Evolutionary conservation across 2,113 vertebrate genomes (phyloP).

Genomic region (Gallinago jamesoni): DNA sequence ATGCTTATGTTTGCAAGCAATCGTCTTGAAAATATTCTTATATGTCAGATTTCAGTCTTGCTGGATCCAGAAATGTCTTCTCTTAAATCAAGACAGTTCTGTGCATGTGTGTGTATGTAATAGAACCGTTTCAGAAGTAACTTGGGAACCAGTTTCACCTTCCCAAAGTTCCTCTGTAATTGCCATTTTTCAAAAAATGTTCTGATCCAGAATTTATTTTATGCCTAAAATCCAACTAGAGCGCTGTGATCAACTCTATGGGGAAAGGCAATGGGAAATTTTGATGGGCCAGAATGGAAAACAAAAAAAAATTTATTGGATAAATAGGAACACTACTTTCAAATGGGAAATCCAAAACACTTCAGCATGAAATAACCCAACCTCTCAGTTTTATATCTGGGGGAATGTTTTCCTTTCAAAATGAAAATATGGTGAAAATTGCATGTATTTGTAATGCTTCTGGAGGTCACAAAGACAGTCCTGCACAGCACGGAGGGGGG

Average conservation of each 20-base stretch:
- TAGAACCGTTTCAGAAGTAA: background rate
- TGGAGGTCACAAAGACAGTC: background rate
- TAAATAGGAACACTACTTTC: background rate
- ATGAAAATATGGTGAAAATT: background rate
- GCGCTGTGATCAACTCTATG: background rate
- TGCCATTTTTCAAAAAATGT: accelerated
- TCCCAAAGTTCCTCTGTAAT: background rate
- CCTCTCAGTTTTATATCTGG: background rate
- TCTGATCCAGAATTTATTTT: background rate
- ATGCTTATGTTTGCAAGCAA: slow-evolving; percentile 23
- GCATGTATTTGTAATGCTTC: background rate
- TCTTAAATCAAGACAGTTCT: background rate
- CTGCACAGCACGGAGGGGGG: background rate
- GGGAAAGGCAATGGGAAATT: background rate
- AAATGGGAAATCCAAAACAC: background rate
- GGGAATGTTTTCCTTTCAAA: background rate
- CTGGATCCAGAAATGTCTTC: background rate
- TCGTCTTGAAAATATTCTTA: background rate
- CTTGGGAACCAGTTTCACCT: background rate
- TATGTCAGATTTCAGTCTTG: background rate
- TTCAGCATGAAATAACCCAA: background rate
- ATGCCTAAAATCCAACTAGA: background rate
- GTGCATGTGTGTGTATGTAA: background rate
- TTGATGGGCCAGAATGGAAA: background rate
- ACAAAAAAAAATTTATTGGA: background rate